Evolutionary conservation across 2,797 vertebrate species (phyloP).

Genomic region (Anguilla obscura): DNA sequence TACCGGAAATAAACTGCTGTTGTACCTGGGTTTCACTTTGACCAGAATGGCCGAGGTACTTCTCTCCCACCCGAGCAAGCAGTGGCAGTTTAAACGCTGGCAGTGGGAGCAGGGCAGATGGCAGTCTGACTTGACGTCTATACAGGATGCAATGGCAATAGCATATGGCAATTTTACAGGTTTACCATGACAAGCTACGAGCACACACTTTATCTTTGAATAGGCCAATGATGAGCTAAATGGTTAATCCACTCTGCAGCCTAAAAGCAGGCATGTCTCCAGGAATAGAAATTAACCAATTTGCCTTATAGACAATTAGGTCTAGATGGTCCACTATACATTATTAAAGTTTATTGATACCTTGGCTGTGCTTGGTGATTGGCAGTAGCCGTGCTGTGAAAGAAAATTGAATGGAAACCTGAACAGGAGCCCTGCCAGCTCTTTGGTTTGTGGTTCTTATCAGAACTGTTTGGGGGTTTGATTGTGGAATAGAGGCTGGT

Average conservation of each 20-base stretch:
- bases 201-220: neutral
- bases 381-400: neutral
- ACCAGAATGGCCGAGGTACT: neutral
- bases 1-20: neutral
- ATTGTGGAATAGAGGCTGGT: neutral
- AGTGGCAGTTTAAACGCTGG: neutral
- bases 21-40: neutral
- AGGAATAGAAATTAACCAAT: neutral
- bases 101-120: neutral
- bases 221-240: neutral
- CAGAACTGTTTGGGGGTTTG: neutral
- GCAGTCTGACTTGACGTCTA: neutral
- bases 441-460: neutral
- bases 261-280: neutral
- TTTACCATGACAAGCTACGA: neutral
- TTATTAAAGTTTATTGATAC: slow-evolving; percentile 4
- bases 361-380: neutral
- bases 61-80: neutral
- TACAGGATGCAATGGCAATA: neutral
- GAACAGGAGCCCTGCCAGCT: neutral
- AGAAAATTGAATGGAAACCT: neutral
- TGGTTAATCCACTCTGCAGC: neutral
- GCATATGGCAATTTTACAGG: neutral
- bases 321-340: neutral
- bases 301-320: neutral